Evolutionary conservation across 1,140 invertebrate species (phyloP), one percentile per base, ranked within the genome.

Genomic region (Monomorium pharaonis): DNA sequence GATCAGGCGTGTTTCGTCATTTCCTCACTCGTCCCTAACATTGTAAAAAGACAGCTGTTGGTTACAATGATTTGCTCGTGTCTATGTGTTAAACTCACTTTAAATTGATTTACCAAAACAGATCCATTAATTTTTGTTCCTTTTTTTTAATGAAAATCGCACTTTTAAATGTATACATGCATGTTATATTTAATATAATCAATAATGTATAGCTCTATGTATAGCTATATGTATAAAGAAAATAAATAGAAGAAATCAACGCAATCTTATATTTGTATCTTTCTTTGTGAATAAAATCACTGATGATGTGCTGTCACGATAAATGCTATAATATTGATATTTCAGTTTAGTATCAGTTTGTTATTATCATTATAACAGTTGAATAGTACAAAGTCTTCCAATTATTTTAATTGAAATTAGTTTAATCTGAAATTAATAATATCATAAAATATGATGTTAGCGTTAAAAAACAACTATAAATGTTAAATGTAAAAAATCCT

Each of bases 1-100:
- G 85, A 91, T 91, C 84, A 84, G 84, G 18, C 42, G n/a, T 70
- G 77, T 89, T 85, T 87, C 60, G 86, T 72, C 78, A 62, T 86
- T 81, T 89, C 24, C 60, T 58, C 78, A 69, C 37, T 44, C 24
- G 33, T 56, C 33, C 24, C 51, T 72, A 81, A 72, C 33, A 80
- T 42, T 70, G 51, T 47, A 24, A 18, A 70, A 56, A 16, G n/a
- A 81, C 24, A 83, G 30, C 44, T 51, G 16, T 10, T 37, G 62
- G 21, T 51, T 37, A 1, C 44, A 37, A n/a, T 16, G 30, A 80
- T 37, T 51, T 12, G 6, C 4, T 80, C 6, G 4, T 9, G 37
- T 54, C 10, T 42, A 16, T 37, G 51, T n/a, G 2, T 80, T 37
- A 49, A 67, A 37, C 4, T 37, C 10, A 1, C 24, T 12, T 4